Base-by-base conservation (phyloP, 2,888 invertebrate genomes). In the Heliconius charithonia region DNA sequence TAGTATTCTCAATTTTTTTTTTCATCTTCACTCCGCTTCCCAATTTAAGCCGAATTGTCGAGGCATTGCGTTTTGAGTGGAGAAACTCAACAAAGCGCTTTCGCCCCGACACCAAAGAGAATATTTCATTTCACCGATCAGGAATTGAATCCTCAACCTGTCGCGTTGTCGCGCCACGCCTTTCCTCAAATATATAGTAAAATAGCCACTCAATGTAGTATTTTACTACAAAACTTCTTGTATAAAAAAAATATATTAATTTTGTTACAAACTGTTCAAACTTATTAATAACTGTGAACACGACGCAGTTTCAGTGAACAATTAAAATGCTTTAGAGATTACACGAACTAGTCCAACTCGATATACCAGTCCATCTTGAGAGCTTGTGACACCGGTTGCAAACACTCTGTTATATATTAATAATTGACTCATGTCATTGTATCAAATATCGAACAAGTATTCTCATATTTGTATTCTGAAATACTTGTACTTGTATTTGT, bases 281-380 rank as follows among this genome's bases (percentile, higher is more conserved):
- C 9, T 37, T 62, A 74, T 65, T 41, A 62, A 63, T 65, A 74
- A 63, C 22, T 63, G 9, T 45, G 63, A 62, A 63, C 4, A 4
- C 6, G 16, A 41, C 19, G 37, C 41, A 27, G 13, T 63, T 63
- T 63, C 63, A 74, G 41, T 74, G 74, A 63, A 45, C 62, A 79
- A 79, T 77, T 76, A 79, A 77, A 81, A 77, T 81, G 75, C 77
- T 75, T 74, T 67, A 73, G 9, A 71, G 63, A 56, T 65, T 63
- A 37, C 76, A 67, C 76, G 37, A 80, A 83, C 81, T 79, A 81
- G 82, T 82, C 72, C 76, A 76, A 80, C 81, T 75, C 27, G 81
- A 76, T 79, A 78, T 76, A 79, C 80, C 69, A 73, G 79, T 81
- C 77, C 72, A 76, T 74, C 81, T 75, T 65, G 66, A 69, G 72